phyloP scores from a whole-genome alignment of 2,888 invertebrate species.

The Caenorhabditis sulstoni region DNA sequence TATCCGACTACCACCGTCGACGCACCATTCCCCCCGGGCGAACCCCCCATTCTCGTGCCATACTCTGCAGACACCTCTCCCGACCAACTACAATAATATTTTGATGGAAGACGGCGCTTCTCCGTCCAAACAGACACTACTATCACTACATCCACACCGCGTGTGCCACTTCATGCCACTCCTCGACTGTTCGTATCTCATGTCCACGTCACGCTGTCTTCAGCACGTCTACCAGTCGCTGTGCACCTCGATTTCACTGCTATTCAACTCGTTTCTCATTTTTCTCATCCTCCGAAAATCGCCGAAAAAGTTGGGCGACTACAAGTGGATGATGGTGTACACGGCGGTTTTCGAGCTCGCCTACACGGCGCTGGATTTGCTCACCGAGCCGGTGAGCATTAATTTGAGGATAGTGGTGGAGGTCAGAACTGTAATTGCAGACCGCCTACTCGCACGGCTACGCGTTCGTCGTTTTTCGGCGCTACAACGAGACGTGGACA shows the following conservation, averaged over 20 bases:
- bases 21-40: too few species aligned
- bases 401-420: too few species aligned
- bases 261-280: conserved; percentile 14
- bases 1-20: too few species aligned
- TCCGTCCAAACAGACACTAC: too few species aligned
- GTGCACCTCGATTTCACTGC: conserved; percentile 11
- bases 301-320: conserved; percentile 42
- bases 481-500: conserved; percentile 28
- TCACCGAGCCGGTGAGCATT: conserved; percentile 38
- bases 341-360: conserved; percentile 33
- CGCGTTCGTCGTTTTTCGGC: conserved; percentile 34
- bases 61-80: too few species aligned
- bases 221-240: conserved; percentile 31
- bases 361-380: conserved; percentile 29
- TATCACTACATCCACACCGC: too few species aligned
- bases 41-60: too few species aligned
- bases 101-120: too few species aligned
- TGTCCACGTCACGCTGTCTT: conserved; percentile 36
- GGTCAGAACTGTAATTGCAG: conserved; percentile 8
- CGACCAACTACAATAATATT: too few species aligned
- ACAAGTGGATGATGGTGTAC: conserved; percentile 38
- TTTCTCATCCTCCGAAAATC: conserved; percentile 23
- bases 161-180: not conserved
- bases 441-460: conserved; percentile 33
- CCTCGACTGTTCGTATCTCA: conserved; percentile 16